phyloP scores from a whole-genome alignment of 2,888 invertebrate species.

The Rosalia funebris region DNA sequence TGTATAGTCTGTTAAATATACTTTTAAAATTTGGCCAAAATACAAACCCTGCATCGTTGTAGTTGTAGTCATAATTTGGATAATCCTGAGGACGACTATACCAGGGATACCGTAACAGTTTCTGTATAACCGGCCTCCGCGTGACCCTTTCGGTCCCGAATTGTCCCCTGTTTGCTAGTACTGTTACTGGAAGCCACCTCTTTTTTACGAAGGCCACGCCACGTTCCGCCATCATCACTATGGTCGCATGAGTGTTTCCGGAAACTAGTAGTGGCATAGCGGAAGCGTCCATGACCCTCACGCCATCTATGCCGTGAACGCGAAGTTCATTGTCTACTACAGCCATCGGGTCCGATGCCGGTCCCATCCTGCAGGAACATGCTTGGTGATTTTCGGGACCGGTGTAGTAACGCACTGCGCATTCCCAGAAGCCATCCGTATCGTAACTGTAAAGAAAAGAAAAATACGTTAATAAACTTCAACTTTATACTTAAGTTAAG shows the following conservation, averaged over 20 bases:
- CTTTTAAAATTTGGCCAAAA: too few species aligned
- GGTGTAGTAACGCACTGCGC: slow-evolving; percentile 75
- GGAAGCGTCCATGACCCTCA: slow-evolving; percentile 65
- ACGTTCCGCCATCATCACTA: slow-evolving; percentile 62
- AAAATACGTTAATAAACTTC: too few species aligned
- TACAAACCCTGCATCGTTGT: neutral
- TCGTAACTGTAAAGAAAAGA: slow-evolving; percentile 58
- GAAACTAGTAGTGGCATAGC: slow-evolving; percentile 61
- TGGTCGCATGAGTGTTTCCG: slow-evolving; percentile 62
- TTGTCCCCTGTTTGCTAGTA: slow-evolving; percentile 23
- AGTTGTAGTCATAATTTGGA: neutral
- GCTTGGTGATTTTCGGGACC: slow-evolving; percentile 87
- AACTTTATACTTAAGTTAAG: too few species aligned
- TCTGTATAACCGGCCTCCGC: too few species aligned
- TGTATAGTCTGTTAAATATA: too few species aligned
- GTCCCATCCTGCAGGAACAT: slow-evolving; percentile 87
- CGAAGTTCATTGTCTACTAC: slow-evolving; percentile 77
- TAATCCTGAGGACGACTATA: too few species aligned
- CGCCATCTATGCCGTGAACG: slow-evolving; percentile 72
- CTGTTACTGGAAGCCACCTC: slow-evolving; percentile 51
- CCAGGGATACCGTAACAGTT: too few species aligned
- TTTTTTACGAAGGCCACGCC: slow-evolving; percentile 60
- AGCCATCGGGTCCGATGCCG: slow-evolving; percentile 74
- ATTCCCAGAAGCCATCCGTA: slow-evolving; percentile 80
- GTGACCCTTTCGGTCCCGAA: too few species aligned